A percentile compares a stretch with the other conserved stretches of the same genome.
These are phyloP conservation scores for Trogon melanurus DNA, from an alignment of 2,113 vertebrate species.

Conservation along the genomic window DNA sequence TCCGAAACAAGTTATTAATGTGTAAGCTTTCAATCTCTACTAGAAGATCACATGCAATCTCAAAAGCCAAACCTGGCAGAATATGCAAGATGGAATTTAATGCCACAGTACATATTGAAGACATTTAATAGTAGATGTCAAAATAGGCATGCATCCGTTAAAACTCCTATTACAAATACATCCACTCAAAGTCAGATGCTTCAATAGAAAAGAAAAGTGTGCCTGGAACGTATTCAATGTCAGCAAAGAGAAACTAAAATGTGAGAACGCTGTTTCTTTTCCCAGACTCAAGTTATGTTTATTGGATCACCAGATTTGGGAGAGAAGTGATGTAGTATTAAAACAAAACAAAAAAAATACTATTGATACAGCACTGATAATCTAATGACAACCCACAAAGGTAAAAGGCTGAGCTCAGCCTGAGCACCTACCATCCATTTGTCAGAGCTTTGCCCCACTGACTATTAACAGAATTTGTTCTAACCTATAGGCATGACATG, in stretches of 20 bases:
- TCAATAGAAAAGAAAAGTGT: neutral
- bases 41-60: neutral
- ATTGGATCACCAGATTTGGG: neutral
- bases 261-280: neutral
- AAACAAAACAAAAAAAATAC: neutral
- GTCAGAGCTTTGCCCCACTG: neutral
- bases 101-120: neutral
- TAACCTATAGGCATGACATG: neutral
- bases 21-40: neutral
- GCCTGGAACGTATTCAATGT: neutral
- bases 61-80: neutral
- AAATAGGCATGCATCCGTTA: slow-evolving; percentile 37
- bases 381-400: neutral
- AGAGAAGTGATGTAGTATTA: slow-evolving; percentile 8
- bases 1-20: slow-evolving; percentile 35
- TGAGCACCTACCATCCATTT: neutral
- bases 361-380: neutral
- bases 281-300: neutral
- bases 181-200: slow-evolving; percentile 27
- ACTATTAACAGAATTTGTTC: neutral
- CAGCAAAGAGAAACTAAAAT: neutral
- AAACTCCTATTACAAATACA: slow-evolving; percentile 45
- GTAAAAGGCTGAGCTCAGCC: neutral
- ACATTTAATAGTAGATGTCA: slow-evolving; percentile 41
- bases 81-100: slow-evolving; percentile 20